Evolutionary conservation across 2,888 invertebrate species (phyloP), one percentile per base, ranked within the genome.

Genomic region (Furcula furcula): DNA sequence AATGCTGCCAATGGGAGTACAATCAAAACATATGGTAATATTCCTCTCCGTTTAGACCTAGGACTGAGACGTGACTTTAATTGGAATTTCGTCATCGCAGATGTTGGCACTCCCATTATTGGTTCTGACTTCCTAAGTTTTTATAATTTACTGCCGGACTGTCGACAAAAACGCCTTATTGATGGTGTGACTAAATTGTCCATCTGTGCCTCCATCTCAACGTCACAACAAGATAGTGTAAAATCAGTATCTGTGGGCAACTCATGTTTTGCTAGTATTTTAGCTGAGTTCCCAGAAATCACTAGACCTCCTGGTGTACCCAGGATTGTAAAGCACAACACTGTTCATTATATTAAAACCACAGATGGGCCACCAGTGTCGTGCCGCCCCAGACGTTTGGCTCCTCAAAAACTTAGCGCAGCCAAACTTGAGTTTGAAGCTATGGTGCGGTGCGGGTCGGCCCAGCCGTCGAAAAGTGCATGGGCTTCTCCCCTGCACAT

Each of bases 401-500:
- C 13, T 4, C 30, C 30, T n/a, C 13, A 30, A 3, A 11, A 19
- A 3, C 10, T 33, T 5, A 25, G 22, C 2, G 22, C 28, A 2
- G 38, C 34, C 3, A 29, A 31, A 13, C 1, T 11, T 6, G 38
- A 34, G 11, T 34, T 38, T 4, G 29, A 38, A 9, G 14, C 16
- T 1, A 38, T 38, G 38, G 30, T 38, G 7, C 5, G 19, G 9
- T 7, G 15, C 9, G 32, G 37, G 1, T 29, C 32, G 16, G 37
- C 37, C 3, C 19, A 16, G 7, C 23, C 25, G 2, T 37, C 36
- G 0, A 31, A 31, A 3, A 36, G 36, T n/a, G 31, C 31, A 3
- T 36, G 36, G 31, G 12, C 36, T 2, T 36, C 37, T 4, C 29
- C 37, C 2, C 18, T 37, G 1, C 37, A 37, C 7, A 26, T 37